These are phyloP conservation scores for Takifugu ocellatus DNA, from an alignment of 2,797 vertebrate species.

Conservation along the genomic window DNA sequence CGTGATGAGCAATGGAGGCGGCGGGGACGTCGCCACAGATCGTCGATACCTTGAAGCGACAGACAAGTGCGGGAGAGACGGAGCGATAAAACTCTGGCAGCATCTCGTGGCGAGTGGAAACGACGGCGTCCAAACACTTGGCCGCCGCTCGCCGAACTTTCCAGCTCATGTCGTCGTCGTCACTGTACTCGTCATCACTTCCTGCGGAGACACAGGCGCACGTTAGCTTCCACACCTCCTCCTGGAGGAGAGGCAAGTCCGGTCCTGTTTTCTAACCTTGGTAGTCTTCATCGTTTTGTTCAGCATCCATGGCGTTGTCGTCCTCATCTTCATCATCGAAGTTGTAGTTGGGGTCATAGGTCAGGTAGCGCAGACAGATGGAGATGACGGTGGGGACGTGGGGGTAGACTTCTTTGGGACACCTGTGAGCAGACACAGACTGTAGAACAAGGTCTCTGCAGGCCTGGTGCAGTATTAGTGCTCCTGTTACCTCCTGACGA, in stretches of 20 bases:
- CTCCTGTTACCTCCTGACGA: slow-evolving; percentile 86
- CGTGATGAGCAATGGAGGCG: background rate
- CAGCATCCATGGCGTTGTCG: slow-evolving; percentile 97
- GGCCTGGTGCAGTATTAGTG: no score
- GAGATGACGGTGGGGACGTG: slow-evolving; percentile 97
- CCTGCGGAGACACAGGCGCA: slow-evolving; percentile 27
- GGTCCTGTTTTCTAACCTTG: slow-evolving; percentile 82
- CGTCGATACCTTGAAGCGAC: slow-evolving; percentile 84
- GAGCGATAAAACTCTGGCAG: slow-evolving; percentile 97
- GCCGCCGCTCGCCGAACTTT: slow-evolving; percentile 97
- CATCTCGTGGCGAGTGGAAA: slow-evolving; percentile 97
- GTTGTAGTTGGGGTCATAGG: slow-evolving; percentile 99
- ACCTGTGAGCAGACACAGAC: slow-evolving; percentile 28
- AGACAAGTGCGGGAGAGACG: slow-evolving; percentile 93
- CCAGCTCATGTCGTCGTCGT: slow-evolving; percentile 99
- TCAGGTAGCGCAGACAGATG: slow-evolving; percentile 97
- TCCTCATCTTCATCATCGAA: slow-evolving; percentile 99
- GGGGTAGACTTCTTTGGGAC: slow-evolving; percentile 97
- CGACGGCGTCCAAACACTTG: slow-evolving; percentile 95
- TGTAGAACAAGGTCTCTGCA: background rate
- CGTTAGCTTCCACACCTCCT: no score
- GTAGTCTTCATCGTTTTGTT: slow-evolving; percentile 95
- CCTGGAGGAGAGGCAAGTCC: no score
- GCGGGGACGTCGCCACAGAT: background rate
- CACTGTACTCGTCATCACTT: slow-evolving; percentile 97